A percentile compares a stretch with the other conserved stretches of the same genome.
Conservation (phyloP, 2,113 vertebrate genomes). For the Mungos mungo region DNA sequence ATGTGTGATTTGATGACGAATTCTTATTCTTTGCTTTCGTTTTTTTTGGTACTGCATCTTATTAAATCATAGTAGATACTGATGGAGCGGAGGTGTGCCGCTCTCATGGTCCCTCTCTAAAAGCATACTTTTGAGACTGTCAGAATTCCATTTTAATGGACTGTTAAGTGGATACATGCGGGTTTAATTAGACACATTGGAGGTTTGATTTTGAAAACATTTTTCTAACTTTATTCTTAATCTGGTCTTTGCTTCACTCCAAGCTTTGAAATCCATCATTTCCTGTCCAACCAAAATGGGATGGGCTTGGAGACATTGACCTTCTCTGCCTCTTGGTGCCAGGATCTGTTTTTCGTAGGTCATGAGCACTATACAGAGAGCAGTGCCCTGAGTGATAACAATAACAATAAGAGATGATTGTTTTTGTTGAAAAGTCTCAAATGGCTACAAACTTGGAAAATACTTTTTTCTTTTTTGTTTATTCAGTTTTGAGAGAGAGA, state of each 20-base stretch:
- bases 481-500: too few species aligned
- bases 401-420: not conserved
- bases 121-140: slow-evolving; percentile 21
- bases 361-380: not conserved
- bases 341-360: not conserved
- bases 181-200: slow-evolving; percentile 47
- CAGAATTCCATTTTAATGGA: not conserved
- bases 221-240: not conserved
- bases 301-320: not conserved
- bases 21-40: not conserved
- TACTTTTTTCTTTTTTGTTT: too few species aligned
- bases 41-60: not conserved
- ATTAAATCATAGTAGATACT: not conserved
- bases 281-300: not conserved
- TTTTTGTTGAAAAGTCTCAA: slow-evolving; percentile 1
- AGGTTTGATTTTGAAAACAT: slow-evolving; percentile 28
- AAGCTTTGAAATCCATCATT: slow-evolving; percentile 14
- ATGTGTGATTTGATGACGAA: not conserved
- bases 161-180: not conserved
- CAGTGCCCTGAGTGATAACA: not conserved
- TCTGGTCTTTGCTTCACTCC: slow-evolving; percentile 14
- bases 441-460: not conserved
- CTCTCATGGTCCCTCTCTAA: not conserved
- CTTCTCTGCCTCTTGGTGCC: not conserved
- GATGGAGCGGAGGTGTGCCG: not conserved